These are phyloP conservation scores for Drosophila ironensis DNA, from an alignment of 1,140 invertebrate species.

Conservation along the genomic window DNA sequence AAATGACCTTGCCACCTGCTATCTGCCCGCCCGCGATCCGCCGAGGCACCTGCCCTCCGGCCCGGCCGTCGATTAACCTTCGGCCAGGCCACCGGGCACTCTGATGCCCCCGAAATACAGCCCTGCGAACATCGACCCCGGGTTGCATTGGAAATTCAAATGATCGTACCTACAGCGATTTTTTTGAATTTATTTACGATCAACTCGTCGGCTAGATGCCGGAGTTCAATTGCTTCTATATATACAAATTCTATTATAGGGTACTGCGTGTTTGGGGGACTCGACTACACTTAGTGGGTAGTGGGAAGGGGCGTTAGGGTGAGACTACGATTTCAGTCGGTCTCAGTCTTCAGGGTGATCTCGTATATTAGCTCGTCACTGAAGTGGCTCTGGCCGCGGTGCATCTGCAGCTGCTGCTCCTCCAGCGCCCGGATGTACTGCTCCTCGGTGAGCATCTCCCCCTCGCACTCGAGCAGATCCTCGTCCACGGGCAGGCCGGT, in stretches of 20 bases:
- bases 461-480: background rate
- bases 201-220: no score
- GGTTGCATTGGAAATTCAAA: conserved; percentile 24
- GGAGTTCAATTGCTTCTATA: no score
- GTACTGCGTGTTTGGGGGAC: no score
- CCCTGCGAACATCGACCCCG: conserved; percentile 3
- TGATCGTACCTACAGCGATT: no score
- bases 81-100: background rate
- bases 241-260: no score
- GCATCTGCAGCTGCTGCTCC: conserved; percentile 12
- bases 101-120: conserved; percentile 21
- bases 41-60: no score
- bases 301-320: background rate
- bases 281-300: no score
- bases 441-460: conserved; percentile 4
- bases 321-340: conserved; percentile 43
- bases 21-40: background rate
- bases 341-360: conserved; percentile 71
- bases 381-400: conserved; percentile 5
- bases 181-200: no score
- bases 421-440: conserved; percentile 10
- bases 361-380: conserved; percentile 65
- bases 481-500: conserved; percentile 1
- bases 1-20: background rate
- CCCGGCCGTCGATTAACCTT: conserved; percentile 2